Percentiles rank a stretch among this genome's conserved stretches.
phyloP scores from a whole-genome alignment of 2,113 vertebrate genomes.

The Antechinus stuartii region DNA sequence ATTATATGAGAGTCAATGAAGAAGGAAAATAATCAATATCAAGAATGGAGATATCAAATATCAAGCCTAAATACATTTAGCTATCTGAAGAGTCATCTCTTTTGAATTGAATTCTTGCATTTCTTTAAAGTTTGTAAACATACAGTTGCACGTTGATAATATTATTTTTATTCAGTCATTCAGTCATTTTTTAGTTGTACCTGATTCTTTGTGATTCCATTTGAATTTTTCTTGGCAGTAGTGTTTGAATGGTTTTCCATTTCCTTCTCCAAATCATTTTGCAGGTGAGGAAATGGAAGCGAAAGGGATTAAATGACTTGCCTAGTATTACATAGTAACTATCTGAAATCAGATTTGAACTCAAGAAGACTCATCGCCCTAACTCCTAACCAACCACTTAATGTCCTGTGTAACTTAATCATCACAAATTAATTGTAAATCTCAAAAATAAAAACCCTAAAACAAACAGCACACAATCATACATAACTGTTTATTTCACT shows the following conservation, averaged over 20 bases:
- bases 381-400: neutral
- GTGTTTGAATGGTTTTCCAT: neutral
- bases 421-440: neutral
- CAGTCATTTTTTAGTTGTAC: neutral
- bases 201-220: neutral
- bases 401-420: neutral
- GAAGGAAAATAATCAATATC: neutral
- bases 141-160: neutral
- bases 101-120: neutral
- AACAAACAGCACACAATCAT: neutral
- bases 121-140: neutral
- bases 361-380: neutral
- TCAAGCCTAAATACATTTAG: neutral
- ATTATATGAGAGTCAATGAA: neutral
- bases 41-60: neutral
- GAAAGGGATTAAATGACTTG: neutral
- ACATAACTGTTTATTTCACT: neutral
- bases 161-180: neutral
- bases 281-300: neutral
- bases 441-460: too few relatives aligned
- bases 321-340: neutral
- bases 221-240: neutral
- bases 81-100: neutral
- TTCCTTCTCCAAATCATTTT: neutral
- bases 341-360: neutral